A percentile compares a stretch with the other conserved stretches of the same genome.
Evolutionary conservation across 2,797 vertebrate genomes (phyloP).

Genomic region (Cossypha polioptera): DNA sequence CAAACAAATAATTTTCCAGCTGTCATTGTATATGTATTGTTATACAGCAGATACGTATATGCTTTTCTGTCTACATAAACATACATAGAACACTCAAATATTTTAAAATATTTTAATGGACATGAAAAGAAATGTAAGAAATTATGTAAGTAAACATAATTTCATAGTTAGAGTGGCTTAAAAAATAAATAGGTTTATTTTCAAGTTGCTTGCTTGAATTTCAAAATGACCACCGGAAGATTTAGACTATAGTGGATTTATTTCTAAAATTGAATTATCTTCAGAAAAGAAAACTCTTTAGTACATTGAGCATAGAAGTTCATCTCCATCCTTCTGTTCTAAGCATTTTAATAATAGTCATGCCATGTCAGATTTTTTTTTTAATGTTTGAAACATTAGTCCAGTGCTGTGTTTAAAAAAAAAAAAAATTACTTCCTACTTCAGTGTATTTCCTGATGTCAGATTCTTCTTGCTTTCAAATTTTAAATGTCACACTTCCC

Average conservation of each 20-base stretch:
- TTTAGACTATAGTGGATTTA: neutral
- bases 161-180: neutral
- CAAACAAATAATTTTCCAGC: conserved; percentile 34
- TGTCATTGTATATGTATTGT: neutral
- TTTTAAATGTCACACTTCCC: conserved; percentile 11
- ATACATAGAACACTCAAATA: neutral
- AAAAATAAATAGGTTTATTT: neutral
- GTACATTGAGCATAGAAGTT: neutral
- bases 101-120: neutral
- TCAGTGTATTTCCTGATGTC: neutral
- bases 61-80: neutral
- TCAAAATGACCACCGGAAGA: neutral
- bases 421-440: neutral
- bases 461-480: neutral
- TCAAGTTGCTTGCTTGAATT: neutral
- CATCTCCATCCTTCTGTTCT: neutral
- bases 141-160: neutral
- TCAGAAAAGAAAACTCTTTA: neutral
- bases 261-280: neutral
- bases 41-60: neutral
- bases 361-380: neutral
- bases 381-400: neutral
- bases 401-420: neutral
- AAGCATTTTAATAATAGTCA: neutral
- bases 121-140: neutral